Base-by-base conservation (phyloP, 2,797 vertebrate genomes). In the Menidia menidia region DNA sequence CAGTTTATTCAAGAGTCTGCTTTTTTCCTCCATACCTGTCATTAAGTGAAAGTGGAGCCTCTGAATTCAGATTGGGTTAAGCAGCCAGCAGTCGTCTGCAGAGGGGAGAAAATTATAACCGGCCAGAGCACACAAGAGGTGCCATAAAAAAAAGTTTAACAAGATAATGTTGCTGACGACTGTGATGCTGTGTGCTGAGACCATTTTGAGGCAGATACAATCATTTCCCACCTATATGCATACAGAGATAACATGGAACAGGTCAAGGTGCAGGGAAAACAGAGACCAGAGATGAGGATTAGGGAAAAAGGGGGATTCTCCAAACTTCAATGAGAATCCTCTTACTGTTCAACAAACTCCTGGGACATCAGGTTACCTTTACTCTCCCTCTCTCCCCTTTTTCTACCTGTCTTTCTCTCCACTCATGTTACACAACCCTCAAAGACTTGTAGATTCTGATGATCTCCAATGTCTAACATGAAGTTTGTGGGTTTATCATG, bases 351-450 rank as follows among this genome's bases (percentile, higher is more conserved):
- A 82, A 66, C 81, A 86, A 87, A 73, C 84, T 83, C 79, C 65
- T 77, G 84, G 83, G 86, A 92, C 90, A 89, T 92, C 91, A 92
- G 89, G 90, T 92, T 92, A 91, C 89, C 85, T 82, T 87, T 73
- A 80, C 55, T 82, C 78, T 44, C 76, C 71, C 54, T 78, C 45
- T 60, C 35, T 70, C 71, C 51, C 61, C 55, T 82, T 68, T 87
- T 79, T 87, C 80, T 84, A 62, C 87, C 76, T 86, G 68, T 90
- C 78, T 78, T 55, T 90, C 79, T 84, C 87, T 71, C 87, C 64
- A 63, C 92, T 94, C 92, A 83, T 87, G 81, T 95, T 94, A 93
- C 93, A 93, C 91, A 92, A 92, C 75, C 79, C 86, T 91, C 88
- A 87, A 91, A 88, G 87, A 85, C 87, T 77, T 87, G 73, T 72